Percentiles rank a stretch among this genome's conserved stretches.
Conservation (phyloP, 1,140 invertebrate genomes). For the Drosophila grimshawi region DNA sequence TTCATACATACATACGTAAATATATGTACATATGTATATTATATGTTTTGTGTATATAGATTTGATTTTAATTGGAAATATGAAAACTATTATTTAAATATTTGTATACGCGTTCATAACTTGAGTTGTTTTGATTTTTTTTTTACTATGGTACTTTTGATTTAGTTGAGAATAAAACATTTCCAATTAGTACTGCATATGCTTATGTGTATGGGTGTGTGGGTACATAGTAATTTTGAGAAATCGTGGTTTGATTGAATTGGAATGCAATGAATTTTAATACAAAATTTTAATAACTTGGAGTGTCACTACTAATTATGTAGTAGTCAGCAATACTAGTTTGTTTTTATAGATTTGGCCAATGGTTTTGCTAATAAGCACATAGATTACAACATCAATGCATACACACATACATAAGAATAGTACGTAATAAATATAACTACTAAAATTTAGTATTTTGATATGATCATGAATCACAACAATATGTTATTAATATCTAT, state of each 20-base stretch:
- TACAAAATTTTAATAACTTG: constrained; percentile 50
- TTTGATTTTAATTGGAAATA: constrained; percentile 57
- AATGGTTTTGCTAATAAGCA: constrained; percentile 54
- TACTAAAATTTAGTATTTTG: constrained; percentile 71
- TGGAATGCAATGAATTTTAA: constrained; percentile 69
- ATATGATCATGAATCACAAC: constrained; percentile 82
- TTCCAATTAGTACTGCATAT: constrained; percentile 51
- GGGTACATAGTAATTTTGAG: constrained; percentile 39
- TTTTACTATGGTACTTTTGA: constrained; percentile 57
- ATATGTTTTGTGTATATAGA: constrained; percentile 31
- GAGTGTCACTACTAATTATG: constrained; percentile 4
- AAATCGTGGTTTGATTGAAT: constrained; percentile 56
- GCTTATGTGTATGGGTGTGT: constrained; percentile 5
- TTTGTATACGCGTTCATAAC: constrained; percentile 65
- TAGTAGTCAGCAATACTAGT: constrained; percentile 50
- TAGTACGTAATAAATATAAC: constrained; percentile 38
- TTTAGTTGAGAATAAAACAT: constrained; percentile 50
- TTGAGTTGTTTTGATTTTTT: constrained; percentile 51
- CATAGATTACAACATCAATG: constrained; percentile 66
- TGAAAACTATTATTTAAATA: constrained; percentile 72
- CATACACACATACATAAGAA: constrained; percentile 38
- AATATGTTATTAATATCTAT: constrained; percentile 72
- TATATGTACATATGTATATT: constrained; percentile 7
- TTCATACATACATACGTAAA: constrained; percentile 20
- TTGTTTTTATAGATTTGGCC: constrained; percentile 64